phyloP scores from a whole-genome alignment of 2,888 invertebrate genomes.

The Philereme transversata region DNA sequence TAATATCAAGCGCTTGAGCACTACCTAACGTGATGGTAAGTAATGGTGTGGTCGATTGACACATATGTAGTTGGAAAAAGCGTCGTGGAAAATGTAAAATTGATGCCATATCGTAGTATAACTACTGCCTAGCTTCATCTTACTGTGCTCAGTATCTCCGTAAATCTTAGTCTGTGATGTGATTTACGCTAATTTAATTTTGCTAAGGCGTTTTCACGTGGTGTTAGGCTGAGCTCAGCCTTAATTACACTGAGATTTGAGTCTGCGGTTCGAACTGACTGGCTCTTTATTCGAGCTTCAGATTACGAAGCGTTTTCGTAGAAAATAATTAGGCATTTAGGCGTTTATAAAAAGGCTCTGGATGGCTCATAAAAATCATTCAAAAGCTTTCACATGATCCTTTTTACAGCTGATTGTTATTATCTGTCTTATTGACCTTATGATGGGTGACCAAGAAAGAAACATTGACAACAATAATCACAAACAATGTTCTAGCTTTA shows the following conservation, averaged over 20 bases:
- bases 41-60: too few species aligned
- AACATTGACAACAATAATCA: too few species aligned
- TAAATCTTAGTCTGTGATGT: slow-evolving; percentile 77
- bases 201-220: slow-evolving; percentile 62
- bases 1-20: too few species aligned
- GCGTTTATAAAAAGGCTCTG: too few species aligned
- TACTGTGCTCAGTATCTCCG: slow-evolving; percentile 39
- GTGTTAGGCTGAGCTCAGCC: slow-evolving; percentile 57
- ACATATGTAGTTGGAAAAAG: too few species aligned
- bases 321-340: slow-evolving; percentile 4
- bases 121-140: slow-evolving; percentile 4
- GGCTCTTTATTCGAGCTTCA: slow-evolving; percentile 38
- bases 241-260: slow-evolving; percentile 59
- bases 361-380: too few species aligned
- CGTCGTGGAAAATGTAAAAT: not conserved
- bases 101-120: not conserved
- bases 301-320: slow-evolving; percentile 24
- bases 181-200: slow-evolving; percentile 82
- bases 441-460: too few species aligned
- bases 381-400: too few species aligned
- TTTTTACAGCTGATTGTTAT: too few species aligned
- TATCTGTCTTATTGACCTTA: too few species aligned
- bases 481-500: too few species aligned
- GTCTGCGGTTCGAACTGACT: slow-evolving; percentile 26
- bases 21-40: too few species aligned